Conservation (phyloP, 2,113 vertebrate genomes). For the Xyrauchen texanus region DNA sequence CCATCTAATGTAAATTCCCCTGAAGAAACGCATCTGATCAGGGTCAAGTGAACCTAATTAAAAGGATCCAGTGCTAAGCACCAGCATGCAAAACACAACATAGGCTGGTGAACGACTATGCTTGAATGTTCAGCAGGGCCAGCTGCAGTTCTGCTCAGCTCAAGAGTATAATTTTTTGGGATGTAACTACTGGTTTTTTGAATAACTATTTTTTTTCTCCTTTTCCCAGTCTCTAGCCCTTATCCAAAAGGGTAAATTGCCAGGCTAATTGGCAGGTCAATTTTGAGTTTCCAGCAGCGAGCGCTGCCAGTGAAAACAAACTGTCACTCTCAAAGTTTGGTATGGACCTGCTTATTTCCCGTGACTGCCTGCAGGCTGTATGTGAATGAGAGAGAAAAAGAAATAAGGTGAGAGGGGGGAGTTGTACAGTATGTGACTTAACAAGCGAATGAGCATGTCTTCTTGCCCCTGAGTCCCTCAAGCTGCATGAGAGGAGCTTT, state of each 20-base stretch:
- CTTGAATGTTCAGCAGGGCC: not conserved
- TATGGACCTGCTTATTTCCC: conserved; percentile 54
- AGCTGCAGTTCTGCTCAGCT: not conserved
- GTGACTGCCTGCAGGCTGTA: conserved; percentile 2
- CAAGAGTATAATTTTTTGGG: not conserved
- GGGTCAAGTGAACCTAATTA: no score
- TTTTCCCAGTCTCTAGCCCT: conserved; percentile 15
- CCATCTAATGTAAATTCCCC: no score
- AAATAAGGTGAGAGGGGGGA: not conserved
- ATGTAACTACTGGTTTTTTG: not conserved
- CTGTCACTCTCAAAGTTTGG: conserved; percentile 43
- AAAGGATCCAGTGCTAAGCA: not conserved
- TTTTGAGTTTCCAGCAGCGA: conserved; percentile 57
- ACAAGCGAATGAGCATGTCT: conserved; percentile 19
- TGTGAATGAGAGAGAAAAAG: conserved; percentile 70
- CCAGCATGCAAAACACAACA: not conserved
- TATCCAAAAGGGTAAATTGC: conserved; percentile 49
- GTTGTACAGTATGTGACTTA: not conserved
- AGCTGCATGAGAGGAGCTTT: not conserved
- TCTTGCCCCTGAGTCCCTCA: not conserved
- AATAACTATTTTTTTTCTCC: conserved; percentile 23
- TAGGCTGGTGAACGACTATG: not conserved
- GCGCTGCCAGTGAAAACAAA: conserved; percentile 58
- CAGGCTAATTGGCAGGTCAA: conserved; percentile 62
- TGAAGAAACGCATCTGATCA: no score